Evolutionary conservation across 2,113 vertebrate species (phyloP).

Genomic region (Megaptera novaeangliae): DNA sequence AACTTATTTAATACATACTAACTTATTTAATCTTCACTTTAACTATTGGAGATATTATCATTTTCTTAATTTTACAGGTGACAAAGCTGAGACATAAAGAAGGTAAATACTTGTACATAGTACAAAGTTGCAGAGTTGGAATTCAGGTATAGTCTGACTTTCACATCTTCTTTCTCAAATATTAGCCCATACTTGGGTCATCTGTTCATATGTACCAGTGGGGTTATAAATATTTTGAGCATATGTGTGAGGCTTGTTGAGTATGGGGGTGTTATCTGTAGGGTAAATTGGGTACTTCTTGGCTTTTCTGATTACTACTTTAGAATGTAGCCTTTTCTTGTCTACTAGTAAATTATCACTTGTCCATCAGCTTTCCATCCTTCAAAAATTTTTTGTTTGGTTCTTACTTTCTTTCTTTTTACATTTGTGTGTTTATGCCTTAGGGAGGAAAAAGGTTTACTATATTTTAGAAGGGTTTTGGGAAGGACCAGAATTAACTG

Average conservation of each 20-base stretch:
- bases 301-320: background rate
- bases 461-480: conserved; percentile 1
- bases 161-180: background rate
- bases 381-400: background rate
- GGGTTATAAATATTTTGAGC: background rate
- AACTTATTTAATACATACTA: background rate
- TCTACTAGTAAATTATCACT: background rate
- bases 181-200: background rate
- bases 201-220: background rate
- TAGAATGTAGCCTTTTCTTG: background rate
- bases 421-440: background rate
- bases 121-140: background rate
- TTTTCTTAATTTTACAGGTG: background rate
- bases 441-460: background rate
- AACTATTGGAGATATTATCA: background rate
- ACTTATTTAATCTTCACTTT: background rate
- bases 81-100: background rate
- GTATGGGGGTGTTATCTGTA: background rate
- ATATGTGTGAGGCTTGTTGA: background rate
- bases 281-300: background rate
- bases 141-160: background rate
- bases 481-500: background rate
- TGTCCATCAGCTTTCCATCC: background rate
- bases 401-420: background rate
- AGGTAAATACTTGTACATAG: background rate